Evolutionary conservation across 2,888 invertebrate species (phyloP).

Genomic region (Plutella xylostella): DNA sequence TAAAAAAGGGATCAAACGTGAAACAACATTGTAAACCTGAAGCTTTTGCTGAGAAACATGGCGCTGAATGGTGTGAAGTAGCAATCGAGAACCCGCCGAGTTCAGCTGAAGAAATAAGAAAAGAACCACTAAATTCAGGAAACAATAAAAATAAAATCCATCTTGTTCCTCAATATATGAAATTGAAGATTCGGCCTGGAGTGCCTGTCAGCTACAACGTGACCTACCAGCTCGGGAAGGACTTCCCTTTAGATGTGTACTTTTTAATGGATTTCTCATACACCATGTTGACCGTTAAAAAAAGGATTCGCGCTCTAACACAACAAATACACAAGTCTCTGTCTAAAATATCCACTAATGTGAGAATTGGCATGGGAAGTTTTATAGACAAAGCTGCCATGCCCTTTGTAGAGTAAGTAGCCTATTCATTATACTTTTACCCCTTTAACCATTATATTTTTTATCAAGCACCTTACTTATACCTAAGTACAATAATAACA

Average conservation of each 20-base stretch:
- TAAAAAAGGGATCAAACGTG: no score
- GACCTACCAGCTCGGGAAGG: slow-evolving; percentile 72
- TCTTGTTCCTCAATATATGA: slow-evolving; percentile 67
- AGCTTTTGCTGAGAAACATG: no score
- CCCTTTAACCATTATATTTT: no score
- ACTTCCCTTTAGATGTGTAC: slow-evolving; percentile 87
- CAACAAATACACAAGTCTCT: slow-evolving; percentile 57
- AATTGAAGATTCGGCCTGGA: slow-evolving; percentile 60
- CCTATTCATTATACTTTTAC: no score
- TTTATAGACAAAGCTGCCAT: slow-evolving; percentile 77
- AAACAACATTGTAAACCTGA: no score
- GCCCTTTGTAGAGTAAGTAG: slow-evolving; percentile 68
- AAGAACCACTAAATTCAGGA: no score
- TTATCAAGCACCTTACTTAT: no score
- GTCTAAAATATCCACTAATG: slow-evolving; percentile 71
- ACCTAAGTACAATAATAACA: no score
- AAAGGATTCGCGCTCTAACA: no score
- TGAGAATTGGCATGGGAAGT: slow-evolving; percentile 75
- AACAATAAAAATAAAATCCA: slow-evolving; percentile 43
- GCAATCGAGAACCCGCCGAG: no score
- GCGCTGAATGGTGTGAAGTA: no score
- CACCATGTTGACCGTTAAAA: slow-evolving; percentile 78
- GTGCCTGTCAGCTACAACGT: slow-evolving; percentile 41
- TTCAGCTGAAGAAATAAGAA: no score
- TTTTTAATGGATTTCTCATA: slow-evolving; percentile 84